A percentile compares a stretch with the other conserved stretches of the same genome.
These are phyloP conservation scores for Ectropis grisescens DNA, from an alignment of 1,140 invertebrate genomes.

Conservation along the genomic window DNA sequence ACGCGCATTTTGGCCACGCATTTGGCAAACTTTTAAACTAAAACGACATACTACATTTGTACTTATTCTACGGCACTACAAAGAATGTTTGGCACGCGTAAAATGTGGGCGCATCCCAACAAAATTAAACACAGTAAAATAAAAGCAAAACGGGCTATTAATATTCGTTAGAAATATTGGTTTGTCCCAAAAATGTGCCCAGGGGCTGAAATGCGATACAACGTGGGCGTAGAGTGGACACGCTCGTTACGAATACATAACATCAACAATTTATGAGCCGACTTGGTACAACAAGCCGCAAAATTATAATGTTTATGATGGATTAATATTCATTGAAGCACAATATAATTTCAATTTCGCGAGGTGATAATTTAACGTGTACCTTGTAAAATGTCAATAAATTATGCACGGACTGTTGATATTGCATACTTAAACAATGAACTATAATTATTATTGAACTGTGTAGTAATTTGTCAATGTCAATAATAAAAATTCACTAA, in stretches of 20 bases:
- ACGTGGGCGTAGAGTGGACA: constrained; percentile 55
- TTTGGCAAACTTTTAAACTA: too few species aligned
- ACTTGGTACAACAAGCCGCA: constrained; percentile 19
- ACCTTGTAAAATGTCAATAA: too few species aligned
- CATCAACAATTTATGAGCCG: constrained; percentile 37
- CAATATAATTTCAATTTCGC: too few species aligned
- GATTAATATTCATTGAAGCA: constrained; percentile 11
- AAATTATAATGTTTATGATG: constrained; percentile 41
- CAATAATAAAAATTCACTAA: too few species aligned
- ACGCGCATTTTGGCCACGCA: too few species aligned
- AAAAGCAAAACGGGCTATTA: constrained; percentile 58
- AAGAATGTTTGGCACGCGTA: constrained; percentile 13
- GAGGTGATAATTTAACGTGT: too few species aligned
- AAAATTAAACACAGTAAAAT: constrained; percentile 37
- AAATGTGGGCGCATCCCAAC: constrained; percentile 30
- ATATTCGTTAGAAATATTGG: constrained; percentile 67
- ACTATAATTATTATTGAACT: too few species aligned
- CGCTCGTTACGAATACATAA: constrained; percentile 30
- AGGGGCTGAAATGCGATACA: constrained; percentile 50
- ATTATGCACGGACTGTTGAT: too few species aligned
- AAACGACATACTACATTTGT: too few species aligned
- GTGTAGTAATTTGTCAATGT: too few species aligned
- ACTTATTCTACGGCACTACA: too few species aligned
- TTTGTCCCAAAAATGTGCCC: constrained; percentile 63
- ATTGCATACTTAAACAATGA: too few species aligned